Base-by-base conservation (phyloP, 2,113 vertebrate genomes). In the Prolemur simus region DNA sequence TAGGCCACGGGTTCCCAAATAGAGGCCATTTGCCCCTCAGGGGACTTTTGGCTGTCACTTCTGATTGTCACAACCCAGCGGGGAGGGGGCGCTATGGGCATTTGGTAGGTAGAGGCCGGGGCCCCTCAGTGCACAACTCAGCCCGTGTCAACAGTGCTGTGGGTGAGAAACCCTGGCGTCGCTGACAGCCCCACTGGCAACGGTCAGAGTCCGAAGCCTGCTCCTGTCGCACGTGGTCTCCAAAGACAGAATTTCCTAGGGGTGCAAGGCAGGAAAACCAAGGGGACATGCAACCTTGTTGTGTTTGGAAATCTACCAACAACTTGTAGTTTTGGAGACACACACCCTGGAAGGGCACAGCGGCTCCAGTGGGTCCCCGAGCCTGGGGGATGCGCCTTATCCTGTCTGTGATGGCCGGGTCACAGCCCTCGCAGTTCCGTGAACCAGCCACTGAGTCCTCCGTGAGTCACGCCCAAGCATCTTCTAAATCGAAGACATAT, bases 131-230 rank as follows among this genome's bases (percentile, higher is more conserved):
- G 8, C 45, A 37, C 54, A 13, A 63, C n/a, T 42, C 21, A 4
- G 66, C n/a, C 20, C 13, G 3, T 0, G 10, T 29, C 64, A 0
- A 25, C 0, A 5, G 69, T 1, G 52, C 20, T 0, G 20, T 45
- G 34, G 14, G 13, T 0, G 52, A 78, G 78, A 54, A 12, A 32
- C 18, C 45, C 89, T 6, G 34, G 21, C 0, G 0, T 8, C 12
- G 42, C 32, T 29, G 66, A 52, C 63, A 21, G 6, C 42, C 32
- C 52, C 29, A 11, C 3, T 5, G 32, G 66, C 29, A 21, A 34
- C 0, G 0, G 18, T 29, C 27, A 49, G n/a, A 25, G 21, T 12
- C 49, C 12, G 42, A 37, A 54, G 52, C 23, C 29, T 2, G 15
- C 68, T 32, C 63, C 27, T 4, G 0, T 15, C 49, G 27, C 3